These are phyloP conservation scores for Epirrhoe alternata DNA, from an alignment of 2,888 invertebrate species.

Conservation along the genomic window DNA sequence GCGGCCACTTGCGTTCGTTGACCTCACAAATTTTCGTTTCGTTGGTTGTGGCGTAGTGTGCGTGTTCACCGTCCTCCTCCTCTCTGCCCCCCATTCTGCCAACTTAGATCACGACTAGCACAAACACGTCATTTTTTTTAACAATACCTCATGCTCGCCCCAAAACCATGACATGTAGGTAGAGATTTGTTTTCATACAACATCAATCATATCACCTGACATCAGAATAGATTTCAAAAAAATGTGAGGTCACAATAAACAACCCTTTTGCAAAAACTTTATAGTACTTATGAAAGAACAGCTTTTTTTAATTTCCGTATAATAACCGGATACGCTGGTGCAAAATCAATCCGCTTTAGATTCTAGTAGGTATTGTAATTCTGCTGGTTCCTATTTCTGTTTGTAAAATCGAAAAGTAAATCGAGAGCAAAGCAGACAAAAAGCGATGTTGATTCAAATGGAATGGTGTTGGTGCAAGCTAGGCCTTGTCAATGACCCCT, in stretches of 20 bases:
- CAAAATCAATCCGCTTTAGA: constrained; percentile 54
- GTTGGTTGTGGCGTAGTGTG: constrained; percentile 74
- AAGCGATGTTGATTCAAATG: constrained; percentile 58
- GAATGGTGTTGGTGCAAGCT: constrained; percentile 66
- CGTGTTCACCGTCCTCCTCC: constrained; percentile 55
- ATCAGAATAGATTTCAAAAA: constrained; percentile 45
- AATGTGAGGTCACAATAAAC: constrained; percentile 48
- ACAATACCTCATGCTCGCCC: constrained; percentile 40
- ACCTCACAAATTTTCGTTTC: constrained; percentile 85
- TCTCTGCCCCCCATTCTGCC: constrained; percentile 65
- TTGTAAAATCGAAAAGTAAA: constrained; percentile 46
- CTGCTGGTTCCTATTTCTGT: constrained; percentile 47
- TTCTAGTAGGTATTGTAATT: constrained; percentile 47
- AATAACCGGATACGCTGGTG: constrained; percentile 48
- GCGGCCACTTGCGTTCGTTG: constrained; percentile 82
- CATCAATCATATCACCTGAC: constrained; percentile 47
- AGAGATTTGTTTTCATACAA: constrained; percentile 45
- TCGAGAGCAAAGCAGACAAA: constrained; percentile 47
- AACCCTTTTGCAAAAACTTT: constrained; percentile 35
- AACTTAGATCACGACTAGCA: constrained; percentile 72
- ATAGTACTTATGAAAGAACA: constrained; percentile 27
- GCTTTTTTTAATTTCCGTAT: constrained; percentile 15
- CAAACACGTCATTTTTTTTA: constrained; percentile 59
- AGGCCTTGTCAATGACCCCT: constrained; percentile 83
- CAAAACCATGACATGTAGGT: constrained; percentile 37